Evolutionary conservation across 2,113 vertebrate species (phyloP), one percentile per base, ranked within the genome.

Genomic region (Leptobrachium ailaonicum): DNA sequence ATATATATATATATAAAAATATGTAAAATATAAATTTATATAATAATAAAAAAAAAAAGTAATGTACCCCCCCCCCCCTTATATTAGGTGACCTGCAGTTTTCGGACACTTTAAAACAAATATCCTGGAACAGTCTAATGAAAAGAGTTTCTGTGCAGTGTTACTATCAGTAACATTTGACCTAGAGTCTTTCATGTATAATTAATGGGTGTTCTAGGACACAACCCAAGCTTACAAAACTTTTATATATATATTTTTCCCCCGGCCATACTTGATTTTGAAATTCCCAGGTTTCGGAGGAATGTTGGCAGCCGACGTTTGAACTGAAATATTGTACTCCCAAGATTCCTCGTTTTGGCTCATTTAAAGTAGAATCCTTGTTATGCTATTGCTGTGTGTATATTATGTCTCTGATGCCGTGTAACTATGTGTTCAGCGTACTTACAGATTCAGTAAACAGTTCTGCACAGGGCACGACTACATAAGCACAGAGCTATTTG

Each of bases 391-490:
- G 13, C 64, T 63, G 11, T 75, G 71, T 69, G 71, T 69, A 81
- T 74, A 63, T 68, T 81, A 74, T 75, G 72, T 32, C 41, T 75
- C 64, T 58, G n/a, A 63, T 10, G 13, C 54, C 20, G 45, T 69
- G 41, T 69, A 41, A 53, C 64, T 81, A 50, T 81, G 68, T 81
- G 78, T 67, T 81, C 79, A 81, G 66, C 66, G 63, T 75, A 81
- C 79, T 81, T 75, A 73, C 71, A 75, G 72, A 68, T 75, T 69
- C 45, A 41, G 72, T 81, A 75, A 81, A 81, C 60, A 81, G 78
- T 74, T 66, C 71, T 73, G 71, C 42, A 67, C 66, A 47, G 64
- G 56, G 54, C 64, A 75, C 40, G 63, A 68, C 73, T 69, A 75
- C 54, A 81, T 75, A 81, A 50, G 71, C 42, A 60, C 32, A 58